Evolutionary conservation across 1,140 invertebrate genomes (phyloP), one percentile per base, ranked within the genome.

Genomic region (Antheraea pernyi): DNA sequence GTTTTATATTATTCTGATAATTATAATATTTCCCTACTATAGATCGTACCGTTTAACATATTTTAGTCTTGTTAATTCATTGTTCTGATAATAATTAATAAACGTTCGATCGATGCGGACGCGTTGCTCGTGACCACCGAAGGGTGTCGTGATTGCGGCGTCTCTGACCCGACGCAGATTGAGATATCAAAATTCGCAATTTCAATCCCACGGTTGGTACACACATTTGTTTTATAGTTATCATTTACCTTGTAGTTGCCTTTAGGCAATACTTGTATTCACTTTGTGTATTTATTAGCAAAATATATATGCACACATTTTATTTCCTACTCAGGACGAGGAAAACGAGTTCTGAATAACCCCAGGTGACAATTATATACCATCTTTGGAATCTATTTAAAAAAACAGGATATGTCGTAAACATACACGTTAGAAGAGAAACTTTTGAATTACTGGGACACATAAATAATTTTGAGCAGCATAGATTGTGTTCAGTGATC

Each of bases 141-240:
- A 84, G 89, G 89, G 86, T 79, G 82, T 90, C 89, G 89, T 90
- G 86, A 91, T 79, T 78, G 85, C 88, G 88, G 89, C 86, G 46
- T 83, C 85, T 90, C 85, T 90, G 89, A 90, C 89, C 89, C 81
- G 62, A 59, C 59, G 64, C 73, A 84, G 89, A 91, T 91, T 91
- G 89, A 91, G 89, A 91, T 91, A 91, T 91, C 88, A 88, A 90
- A 86, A 88, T 88, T 87, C 79, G 83, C 85, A 78, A 73, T 77
- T 82, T 85, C 77, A 81, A 85, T 85, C 80, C 80, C 77, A 78
- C 80, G 70, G 68, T 77, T 53, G 74, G 76, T 79, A 75, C 68
- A 69, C 60, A 62, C 75, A 70, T 82, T 84, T 88, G 84, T 89
- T 87, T 89, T 88, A 82, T 84, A 79, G 81, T 79, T 80, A 84